Evolutionary conservation across 2,888 invertebrate species (phyloP), one percentile per base, ranked within the genome.

Genomic region (Patella caerulea): DNA sequence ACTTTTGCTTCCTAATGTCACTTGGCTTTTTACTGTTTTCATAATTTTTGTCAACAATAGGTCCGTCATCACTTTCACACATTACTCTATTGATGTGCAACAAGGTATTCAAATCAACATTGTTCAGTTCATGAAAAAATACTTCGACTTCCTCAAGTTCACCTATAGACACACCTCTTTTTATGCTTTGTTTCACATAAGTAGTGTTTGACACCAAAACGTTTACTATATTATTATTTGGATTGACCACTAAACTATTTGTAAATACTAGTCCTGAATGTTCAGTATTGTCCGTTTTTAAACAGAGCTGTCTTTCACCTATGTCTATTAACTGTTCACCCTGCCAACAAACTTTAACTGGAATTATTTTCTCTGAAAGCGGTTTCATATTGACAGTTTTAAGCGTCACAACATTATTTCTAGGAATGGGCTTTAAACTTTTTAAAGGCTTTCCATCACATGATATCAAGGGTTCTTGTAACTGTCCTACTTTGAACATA

Each of bases 331-430:
- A 19, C 17, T 65, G 65, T 9, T 12, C 65, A 9, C n/a, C n/a
- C 2, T 65, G 9, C 19, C 65, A 65, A 19, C 19, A 7, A 9
- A 65, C 65, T 19, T 65, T 65, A 17, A 19, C 65, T 15, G 19
- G n/a, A n/a, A 65, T 9, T 17, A 65, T 15, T 65, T 65, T 65
- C 19, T 65, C 65, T 65, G 65, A 65, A 65, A 19, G 19, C 9
- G 65, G 15, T n/a, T n/a, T n/a, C 9, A 65, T 65, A 65, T 19
- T 19, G n/a, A 65, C 65, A 65, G n/a, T 65, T 65, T 65, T 65
- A n/a, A 65, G n/a, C 7, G 24, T 11, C 19, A 65, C 65, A 65
- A 24, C 24, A 19, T 65, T 19, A n/a, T 65, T 65, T 19, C 9
- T 4, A 65, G 14, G 65, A 65, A 65, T 65, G 11, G 65, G n/a